phyloP scores from a whole-genome alignment of 2,113 vertebrate genomes.

The Peromyscus californicus region DNA sequence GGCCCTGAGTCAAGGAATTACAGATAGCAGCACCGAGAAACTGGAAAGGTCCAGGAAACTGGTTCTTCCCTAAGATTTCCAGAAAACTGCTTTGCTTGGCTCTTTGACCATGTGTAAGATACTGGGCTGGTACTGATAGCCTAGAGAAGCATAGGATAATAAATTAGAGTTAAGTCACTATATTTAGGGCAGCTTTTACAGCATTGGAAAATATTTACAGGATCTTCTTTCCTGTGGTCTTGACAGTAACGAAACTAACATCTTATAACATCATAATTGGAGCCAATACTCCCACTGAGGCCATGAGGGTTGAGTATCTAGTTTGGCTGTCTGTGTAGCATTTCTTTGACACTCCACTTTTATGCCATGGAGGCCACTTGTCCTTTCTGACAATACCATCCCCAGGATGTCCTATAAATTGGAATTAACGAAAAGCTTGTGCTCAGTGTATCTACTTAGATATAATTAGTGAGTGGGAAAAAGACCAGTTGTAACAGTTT shows the following conservation, averaged over 20 bases:
- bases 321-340: neutral
- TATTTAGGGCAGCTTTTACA: neutral
- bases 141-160: neutral
- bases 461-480: constrained; percentile 58
- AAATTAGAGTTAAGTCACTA: neutral
- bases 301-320: neutral
- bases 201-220: neutral
- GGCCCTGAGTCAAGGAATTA: neutral
- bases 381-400: constrained; percentile 42
- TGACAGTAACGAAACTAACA: constrained; percentile 1
- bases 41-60: neutral
- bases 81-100: neutral
- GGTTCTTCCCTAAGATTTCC: neutral
- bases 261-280: neutral
- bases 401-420: constrained; percentile 40
- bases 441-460: constrained; percentile 47
- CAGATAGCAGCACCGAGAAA: neutral
- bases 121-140: neutral
- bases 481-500: constrained; percentile 57
- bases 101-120: neutral
- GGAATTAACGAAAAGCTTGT: constrained; percentile 60
- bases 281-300: neutral
- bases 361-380: neutral
- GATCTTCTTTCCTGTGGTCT: neutral
- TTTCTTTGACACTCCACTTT: constrained; percentile 25